Evolutionary conservation across 2,113 vertebrate species (phyloP).

Genomic region (Rhinolophus sinicus): DNA sequence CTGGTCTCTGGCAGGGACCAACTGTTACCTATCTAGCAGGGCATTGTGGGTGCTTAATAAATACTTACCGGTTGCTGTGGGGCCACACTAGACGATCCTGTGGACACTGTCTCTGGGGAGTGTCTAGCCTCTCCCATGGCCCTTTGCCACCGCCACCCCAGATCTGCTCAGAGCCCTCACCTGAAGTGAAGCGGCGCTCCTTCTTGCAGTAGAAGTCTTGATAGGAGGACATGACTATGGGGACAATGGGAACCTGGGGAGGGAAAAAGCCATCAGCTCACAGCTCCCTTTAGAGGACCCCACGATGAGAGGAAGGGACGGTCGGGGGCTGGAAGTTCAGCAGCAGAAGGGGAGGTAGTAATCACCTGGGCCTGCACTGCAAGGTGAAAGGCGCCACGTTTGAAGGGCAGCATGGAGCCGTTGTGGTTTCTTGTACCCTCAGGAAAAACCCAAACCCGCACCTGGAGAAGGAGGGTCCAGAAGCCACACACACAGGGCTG

Average conservation of each 20-base stretch:
- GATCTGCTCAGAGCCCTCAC: constrained; percentile 66
- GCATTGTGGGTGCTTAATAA: neutral
- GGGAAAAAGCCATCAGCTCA: neutral
- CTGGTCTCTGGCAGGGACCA: neutral
- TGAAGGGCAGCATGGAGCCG: constrained; percentile 88
- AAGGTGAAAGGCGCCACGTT: constrained; percentile 89
- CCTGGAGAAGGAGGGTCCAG: constrained; percentile 73
- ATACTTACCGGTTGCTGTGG: neutral
- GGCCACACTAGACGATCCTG: neutral
- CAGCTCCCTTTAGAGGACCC: neutral
- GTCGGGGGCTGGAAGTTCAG: neutral
- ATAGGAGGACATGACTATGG: constrained; percentile 87
- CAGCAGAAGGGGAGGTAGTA: neutral
- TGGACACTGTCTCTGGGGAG: neutral
- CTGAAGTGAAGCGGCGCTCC: constrained; percentile 86
- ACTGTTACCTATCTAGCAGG: neutral
- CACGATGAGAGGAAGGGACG: neutral
- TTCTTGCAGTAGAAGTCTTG: constrained; percentile 86
- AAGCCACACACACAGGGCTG: fast-evolving
- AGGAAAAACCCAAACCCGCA: constrained; percentile 87
- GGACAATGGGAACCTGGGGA: constrained; percentile 88
- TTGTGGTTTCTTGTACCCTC: constrained; percentile 88
- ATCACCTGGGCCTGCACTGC: constrained; percentile 89
- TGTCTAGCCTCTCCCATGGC: neutral
- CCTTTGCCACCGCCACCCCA: neutral